These are phyloP conservation scores for Acrocephalus kingi DNA, from an alignment of 2,113 vertebrate species.

Conservation along the genomic window DNA sequence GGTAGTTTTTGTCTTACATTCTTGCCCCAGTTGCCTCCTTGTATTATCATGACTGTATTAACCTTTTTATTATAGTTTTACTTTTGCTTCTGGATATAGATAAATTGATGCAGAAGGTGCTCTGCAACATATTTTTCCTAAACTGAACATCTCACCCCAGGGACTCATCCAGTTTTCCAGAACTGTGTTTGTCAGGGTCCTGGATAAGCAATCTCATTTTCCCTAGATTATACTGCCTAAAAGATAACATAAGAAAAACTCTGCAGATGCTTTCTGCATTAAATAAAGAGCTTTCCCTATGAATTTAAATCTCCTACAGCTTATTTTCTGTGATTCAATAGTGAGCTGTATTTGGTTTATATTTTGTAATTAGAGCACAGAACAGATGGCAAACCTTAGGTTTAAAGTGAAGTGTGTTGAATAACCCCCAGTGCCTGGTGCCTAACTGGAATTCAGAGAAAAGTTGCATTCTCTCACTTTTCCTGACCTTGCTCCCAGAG, in stretches of 20 bases:
- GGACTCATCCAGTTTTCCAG: background rate
- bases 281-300: conserved; percentile 27
- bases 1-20: background rate
- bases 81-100: background rate
- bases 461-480: background rate
- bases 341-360: conserved; percentile 36
- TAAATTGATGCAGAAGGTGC: background rate
- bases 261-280: conserved; percentile 33
- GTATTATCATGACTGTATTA: background rate
- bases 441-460: background rate
- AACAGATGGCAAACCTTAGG: conserved; percentile 53
- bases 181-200: background rate
- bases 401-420: background rate
- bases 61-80: background rate
- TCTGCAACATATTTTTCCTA: background rate
- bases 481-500: background rate
- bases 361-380: conserved; percentile 52
- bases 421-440: background rate
- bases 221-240: background rate
- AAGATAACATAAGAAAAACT: background rate
- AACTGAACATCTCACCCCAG: background rate
- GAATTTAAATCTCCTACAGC: conserved; percentile 18
- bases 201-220: background rate
- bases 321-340: conserved; percentile 14
- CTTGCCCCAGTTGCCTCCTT: background rate